Percentiles rank a stretch among this genome's conserved stretches.
These are phyloP conservation scores for Campoletis sonorensis DNA, from an alignment of 1,140 invertebrate species.

Conservation along the genomic window DNA sequence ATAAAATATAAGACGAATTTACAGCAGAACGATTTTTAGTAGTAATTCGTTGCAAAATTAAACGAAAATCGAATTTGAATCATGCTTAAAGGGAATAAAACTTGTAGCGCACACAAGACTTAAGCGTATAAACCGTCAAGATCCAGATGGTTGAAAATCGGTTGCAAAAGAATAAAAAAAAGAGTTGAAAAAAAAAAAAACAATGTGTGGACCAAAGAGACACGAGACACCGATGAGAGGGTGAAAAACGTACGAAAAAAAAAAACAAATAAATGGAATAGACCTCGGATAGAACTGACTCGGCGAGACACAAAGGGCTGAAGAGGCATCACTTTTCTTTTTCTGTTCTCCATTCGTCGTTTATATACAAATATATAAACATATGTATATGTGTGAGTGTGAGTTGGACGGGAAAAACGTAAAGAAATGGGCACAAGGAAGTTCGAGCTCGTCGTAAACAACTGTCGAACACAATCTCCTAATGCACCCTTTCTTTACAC, in stretches of 20 bases:
- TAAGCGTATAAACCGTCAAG: neutral
- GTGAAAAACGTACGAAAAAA: constrained; percentile 10
- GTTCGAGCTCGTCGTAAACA: constrained; percentile 72
- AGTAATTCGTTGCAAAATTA: too few species aligned
- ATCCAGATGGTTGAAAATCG: neutral
- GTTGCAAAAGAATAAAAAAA: constrained; percentile 7
- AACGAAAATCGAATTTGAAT: neutral
- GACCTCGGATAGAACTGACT: constrained; percentile 31
- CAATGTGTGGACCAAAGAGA: constrained; percentile 13
- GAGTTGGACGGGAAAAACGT: constrained; percentile 9
- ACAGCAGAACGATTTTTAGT: too few species aligned
- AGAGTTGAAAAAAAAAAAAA: neutral
- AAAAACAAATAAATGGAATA: neutral
- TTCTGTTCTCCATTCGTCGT: constrained; percentile 17
- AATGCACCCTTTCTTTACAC: constrained; percentile 72
- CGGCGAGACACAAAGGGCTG: constrained; percentile 57
- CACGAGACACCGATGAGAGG: constrained; percentile 47
- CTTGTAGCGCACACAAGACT: neutral
- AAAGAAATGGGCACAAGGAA: constrained; percentile 58
- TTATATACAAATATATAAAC: constrained; percentile 2
- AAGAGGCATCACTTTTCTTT: constrained; percentile 7
- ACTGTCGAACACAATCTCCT: constrained; percentile 75
- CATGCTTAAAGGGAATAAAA: neutral
- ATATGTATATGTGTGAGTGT: neutral
- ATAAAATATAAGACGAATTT: too few species aligned